Conservation (phyloP, 2,888 invertebrate genomes). For the Andrena marginata region DNA sequence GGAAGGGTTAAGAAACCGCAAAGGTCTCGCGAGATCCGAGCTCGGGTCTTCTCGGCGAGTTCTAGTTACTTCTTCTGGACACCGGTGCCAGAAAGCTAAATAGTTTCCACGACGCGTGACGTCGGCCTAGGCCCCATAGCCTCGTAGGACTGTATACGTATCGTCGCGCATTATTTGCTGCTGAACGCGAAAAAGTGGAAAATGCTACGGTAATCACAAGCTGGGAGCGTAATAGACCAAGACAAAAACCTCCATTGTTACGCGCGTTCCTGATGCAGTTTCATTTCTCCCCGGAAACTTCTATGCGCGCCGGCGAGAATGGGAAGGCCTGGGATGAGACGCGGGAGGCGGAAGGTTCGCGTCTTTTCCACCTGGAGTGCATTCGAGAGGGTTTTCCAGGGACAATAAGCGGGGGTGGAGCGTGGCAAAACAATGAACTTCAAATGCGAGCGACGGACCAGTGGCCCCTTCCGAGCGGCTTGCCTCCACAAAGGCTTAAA, state of each 20-base stretch:
- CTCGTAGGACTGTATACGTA: too few species aligned
- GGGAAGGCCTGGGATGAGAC: not conserved
- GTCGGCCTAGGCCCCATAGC: not conserved
- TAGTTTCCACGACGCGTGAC: not conserved
- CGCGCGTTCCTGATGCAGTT: slow-evolving; percentile 22
- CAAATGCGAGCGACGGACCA: slow-evolving; percentile 57
- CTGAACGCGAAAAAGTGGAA: not conserved
- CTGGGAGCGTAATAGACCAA: slow-evolving; percentile 7
- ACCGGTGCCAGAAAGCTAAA: not conserved
- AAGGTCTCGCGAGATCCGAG: slow-evolving; percentile 32
- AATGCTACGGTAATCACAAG: slow-evolving; percentile 4
- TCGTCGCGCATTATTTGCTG: not conserved
- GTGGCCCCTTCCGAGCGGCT: slow-evolving; percentile 33
- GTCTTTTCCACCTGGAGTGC: slow-evolving; percentile 56
- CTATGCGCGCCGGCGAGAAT: slow-evolving; percentile 5
- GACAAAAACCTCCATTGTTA: slow-evolving; percentile 34
- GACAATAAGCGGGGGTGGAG: slow-evolving; percentile 60
- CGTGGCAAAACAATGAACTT: slow-evolving; percentile 64
- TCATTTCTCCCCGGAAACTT: slow-evolving; percentile 28
- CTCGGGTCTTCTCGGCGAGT: slow-evolving; percentile 45
- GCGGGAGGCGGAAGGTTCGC: slow-evolving; percentile 20
- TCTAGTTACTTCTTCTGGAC: slow-evolving; percentile 47
- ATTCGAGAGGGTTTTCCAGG: slow-evolving; percentile 51
- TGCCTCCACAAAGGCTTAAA: slow-evolving; percentile 56
- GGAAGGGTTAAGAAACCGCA: slow-evolving; percentile 49